A percentile compares a stretch with the other conserved stretches of the same genome.
Conservation (phyloP, 2,113 vertebrate genomes). For the Neodon shergylaensis region DNA sequence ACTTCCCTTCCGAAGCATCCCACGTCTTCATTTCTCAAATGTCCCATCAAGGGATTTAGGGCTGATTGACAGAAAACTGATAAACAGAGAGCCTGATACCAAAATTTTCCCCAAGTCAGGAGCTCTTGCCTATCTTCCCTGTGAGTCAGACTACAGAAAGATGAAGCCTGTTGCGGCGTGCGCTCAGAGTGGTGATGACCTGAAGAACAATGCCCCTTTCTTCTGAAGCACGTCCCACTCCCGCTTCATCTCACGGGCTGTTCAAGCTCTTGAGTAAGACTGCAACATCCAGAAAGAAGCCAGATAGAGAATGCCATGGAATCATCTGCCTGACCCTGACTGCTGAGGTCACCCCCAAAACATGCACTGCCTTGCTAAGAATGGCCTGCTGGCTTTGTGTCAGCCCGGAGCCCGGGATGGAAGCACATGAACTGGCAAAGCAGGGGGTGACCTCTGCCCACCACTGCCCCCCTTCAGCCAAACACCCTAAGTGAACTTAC, state of each 20-base stretch:
- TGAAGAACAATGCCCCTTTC: slow-evolving; percentile 34
- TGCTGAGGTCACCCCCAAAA: slow-evolving; percentile 6
- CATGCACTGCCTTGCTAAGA: background rate
- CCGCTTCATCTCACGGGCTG: background rate
- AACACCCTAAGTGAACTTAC: background rate
- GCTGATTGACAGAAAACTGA: slow-evolving; percentile 43
- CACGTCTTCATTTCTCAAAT: slow-evolving; percentile 45
- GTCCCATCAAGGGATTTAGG: slow-evolving; percentile 22
- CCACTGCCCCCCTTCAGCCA: background rate
- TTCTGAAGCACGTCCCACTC: background rate
- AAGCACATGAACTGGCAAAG: background rate
- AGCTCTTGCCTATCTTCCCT: slow-evolving; percentile 17
- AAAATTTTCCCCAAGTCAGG: background rate
- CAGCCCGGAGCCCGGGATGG: accelerated
- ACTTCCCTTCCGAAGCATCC: slow-evolving; percentile 29
- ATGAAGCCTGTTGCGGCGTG: background rate
- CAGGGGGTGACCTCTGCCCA: background rate
- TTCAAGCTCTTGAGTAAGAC: background rate
- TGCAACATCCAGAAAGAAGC: background rate
- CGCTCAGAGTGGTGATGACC: background rate
- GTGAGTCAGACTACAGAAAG: background rate
- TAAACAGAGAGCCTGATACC: slow-evolving; percentile 37
- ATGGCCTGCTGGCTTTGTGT: background rate
- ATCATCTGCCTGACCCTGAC: background rate
- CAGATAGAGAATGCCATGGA: background rate